phyloP scores from a whole-genome alignment of 2,888 invertebrate genomes.

The Brachypalpus laphriformis region DNA sequence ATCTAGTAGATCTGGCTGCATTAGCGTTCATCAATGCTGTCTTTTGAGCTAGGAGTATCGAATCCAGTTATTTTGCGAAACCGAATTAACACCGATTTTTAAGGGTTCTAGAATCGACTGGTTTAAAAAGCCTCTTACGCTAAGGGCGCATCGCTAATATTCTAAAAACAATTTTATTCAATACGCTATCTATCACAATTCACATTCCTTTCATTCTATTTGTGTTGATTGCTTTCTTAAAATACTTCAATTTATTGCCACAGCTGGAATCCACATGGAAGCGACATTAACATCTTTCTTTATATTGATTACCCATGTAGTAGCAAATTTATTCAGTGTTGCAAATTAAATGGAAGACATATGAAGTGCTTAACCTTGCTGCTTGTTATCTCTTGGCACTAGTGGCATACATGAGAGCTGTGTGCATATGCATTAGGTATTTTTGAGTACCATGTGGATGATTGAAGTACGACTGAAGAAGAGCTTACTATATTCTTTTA shows the following conservation, averaged over 20 bases:
- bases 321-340: conserved; percentile 16
- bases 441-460: not conserved
- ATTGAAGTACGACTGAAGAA: not conserved
- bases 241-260: not conserved
- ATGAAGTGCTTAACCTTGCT: conserved; percentile 25
- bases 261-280: not conserved
- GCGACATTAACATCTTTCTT: not conserved
- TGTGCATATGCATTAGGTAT: not conserved
- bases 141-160: too few species aligned
- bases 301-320: conserved; percentile 40
- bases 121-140: too few species aligned
- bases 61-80: too few species aligned
- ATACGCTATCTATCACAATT: not conserved
- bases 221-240: not conserved
- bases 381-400: conserved; percentile 35
- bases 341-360: conserved; percentile 11
- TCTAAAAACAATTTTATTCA: not conserved
- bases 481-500: not conserved
- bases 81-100: too few species aligned
- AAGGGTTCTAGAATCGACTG: too few species aligned
- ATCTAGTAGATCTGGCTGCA: too few species aligned
- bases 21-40: too few species aligned
- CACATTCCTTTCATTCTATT: conserved; percentile 1
- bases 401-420: not conserved
- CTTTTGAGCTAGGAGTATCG: too few species aligned